These are phyloP conservation scores for Babylonia areolata DNA, from an alignment of 1,140 invertebrate genomes.

Conservation along the genomic window DNA sequence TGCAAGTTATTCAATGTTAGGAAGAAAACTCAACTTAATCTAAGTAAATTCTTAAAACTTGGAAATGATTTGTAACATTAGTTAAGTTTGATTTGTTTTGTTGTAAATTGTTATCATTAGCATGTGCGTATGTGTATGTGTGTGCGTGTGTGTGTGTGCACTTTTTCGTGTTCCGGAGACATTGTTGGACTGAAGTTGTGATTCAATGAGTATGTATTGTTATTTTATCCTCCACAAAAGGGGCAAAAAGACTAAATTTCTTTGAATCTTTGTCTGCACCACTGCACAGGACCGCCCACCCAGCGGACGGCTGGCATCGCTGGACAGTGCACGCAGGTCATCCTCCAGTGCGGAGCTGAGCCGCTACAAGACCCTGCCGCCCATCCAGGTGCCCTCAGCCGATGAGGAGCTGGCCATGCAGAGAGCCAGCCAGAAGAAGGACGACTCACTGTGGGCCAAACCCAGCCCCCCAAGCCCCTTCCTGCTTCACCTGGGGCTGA, in stretches of 20 bases:
- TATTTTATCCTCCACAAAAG: too few species aligned
- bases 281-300: conserved; percentile 32
- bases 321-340: conserved; percentile 23
- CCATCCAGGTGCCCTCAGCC: conserved; percentile 67
- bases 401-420: conserved; percentile 60
- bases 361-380: conserved; percentile 71
- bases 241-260: too few species aligned
- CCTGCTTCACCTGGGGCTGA: conserved; percentile 74
- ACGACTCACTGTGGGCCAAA: conserved; percentile 67
- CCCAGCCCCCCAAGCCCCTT: conserved; percentile 70
- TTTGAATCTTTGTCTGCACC: too few species aligned
- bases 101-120: not conserved
- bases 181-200: too few species aligned
- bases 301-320: conserved; percentile 41
- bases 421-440: conserved; percentile 52
- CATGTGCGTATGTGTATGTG: not conserved
- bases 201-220: too few species aligned
- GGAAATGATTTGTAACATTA: too few species aligned
- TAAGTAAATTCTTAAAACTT: too few species aligned
- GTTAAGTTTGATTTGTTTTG: too few species aligned
- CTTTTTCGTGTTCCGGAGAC: too few species aligned
- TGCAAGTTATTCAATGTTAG: too few species aligned
- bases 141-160: too few species aligned
- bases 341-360: conserved; percentile 55
- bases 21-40: too few species aligned